Conservation (phyloP, 2,888 invertebrate species). For the Elmis aenea region DNA sequence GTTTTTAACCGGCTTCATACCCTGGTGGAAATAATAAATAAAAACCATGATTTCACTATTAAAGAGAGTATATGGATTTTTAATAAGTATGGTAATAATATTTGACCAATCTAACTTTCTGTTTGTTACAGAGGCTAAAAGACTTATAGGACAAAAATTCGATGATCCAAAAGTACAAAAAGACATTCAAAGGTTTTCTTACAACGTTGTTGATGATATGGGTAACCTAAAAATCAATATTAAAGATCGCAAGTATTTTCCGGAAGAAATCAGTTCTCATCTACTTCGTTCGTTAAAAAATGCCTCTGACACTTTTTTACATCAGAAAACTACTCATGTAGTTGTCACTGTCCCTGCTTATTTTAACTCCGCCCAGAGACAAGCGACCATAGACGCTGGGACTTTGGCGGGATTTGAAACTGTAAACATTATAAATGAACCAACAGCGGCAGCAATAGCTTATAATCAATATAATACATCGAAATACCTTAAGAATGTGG, state of each 20-base stretch:
- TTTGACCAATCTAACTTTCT: too few relatives aligned
- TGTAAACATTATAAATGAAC: too few relatives aligned
- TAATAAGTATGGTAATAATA: too few relatives aligned
- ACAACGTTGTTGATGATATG: constrained; percentile 18
- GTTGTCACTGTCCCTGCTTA: too few relatives aligned
- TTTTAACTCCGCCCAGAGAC: too few relatives aligned
- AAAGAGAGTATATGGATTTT: too few relatives aligned
- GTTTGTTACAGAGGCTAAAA: constrained; percentile 30
- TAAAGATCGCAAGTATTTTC: constrained; percentile 11
- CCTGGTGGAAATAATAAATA: too few relatives aligned
- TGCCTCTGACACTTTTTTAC: constrained; percentile 18
- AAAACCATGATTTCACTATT: too few relatives aligned
- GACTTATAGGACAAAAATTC: constrained; percentile 28
- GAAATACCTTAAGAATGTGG: too few relatives aligned
- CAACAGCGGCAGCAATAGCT: constrained; percentile 29
- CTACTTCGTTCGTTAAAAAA: constrained; percentile 22
- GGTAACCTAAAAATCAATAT: constrained; percentile 22
- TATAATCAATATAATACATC: constrained; percentile 18
- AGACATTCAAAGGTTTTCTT: constrained; percentile 23
- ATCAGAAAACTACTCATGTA: constrained; percentile 20
- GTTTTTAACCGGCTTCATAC: too few relatives aligned
- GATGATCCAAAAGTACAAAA: constrained; percentile 24
- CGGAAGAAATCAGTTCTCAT: constrained; percentile 24
- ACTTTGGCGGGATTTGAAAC: too few relatives aligned
- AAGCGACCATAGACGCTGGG: too few relatives aligned